A percentile compares a stretch with the other conserved stretches of the same genome.
phyloP scores from a whole-genome alignment of 2,113 vertebrate genomes.

The Urocitellus parryii region DNA sequence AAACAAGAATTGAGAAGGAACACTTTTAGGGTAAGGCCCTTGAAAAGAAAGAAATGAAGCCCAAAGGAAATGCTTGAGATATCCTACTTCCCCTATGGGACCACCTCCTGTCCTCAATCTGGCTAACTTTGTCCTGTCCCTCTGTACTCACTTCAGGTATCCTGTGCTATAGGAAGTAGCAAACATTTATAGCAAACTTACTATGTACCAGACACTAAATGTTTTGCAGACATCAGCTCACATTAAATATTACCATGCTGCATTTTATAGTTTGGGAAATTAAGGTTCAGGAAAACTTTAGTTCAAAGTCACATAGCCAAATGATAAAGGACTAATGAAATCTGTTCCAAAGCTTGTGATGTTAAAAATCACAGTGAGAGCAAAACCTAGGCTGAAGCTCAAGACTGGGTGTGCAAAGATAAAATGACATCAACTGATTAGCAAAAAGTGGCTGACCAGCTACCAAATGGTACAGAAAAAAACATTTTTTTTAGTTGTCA shows the following conservation, averaged over 20 bases:
- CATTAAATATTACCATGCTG: background rate
- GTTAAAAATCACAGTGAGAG: background rate
- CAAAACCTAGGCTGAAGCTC: background rate
- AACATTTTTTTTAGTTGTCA: no score
- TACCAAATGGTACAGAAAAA: background rate
- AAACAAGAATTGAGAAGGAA: background rate
- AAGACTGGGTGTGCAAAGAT: background rate
- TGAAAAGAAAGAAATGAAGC: background rate
- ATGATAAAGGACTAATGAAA: background rate
- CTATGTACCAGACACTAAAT: background rate
- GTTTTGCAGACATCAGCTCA: background rate
- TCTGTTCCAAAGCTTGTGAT: background rate
- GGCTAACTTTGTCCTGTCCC: background rate
- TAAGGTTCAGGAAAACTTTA: constrained; percentile 26
- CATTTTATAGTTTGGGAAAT: constrained; percentile 1
- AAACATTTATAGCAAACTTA: background rate
- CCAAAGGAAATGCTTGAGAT: background rate
- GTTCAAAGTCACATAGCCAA: background rate
- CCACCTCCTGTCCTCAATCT: background rate
- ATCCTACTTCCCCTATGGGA: background rate
- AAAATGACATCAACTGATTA: background rate
- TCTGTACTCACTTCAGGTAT: background rate
- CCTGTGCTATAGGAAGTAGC: background rate
- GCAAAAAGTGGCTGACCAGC: background rate
- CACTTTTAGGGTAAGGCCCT: background rate